Base-by-base conservation (phyloP, 2,888 invertebrate species). In the Helleia helle region DNA sequence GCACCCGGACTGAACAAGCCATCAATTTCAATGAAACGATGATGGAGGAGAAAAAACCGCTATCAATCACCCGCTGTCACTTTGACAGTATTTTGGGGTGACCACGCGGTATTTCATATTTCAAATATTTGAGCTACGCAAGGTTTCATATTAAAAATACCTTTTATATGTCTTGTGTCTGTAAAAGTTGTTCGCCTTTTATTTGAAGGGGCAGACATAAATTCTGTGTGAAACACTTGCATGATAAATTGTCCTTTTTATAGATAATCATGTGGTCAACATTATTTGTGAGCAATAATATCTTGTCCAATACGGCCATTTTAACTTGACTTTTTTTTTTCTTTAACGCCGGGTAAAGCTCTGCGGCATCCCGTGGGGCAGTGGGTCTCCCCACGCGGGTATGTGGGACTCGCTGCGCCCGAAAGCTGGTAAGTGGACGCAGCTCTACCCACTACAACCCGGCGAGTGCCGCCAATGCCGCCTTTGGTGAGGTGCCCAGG, bases 11-110 rank as follows among this genome's bases (percentile, higher is more conserved):
- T 48, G 59, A 61, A 59, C 63, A 62, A 61, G 65, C 62, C 69
- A 72, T 74, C 71, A 73, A 71, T 74, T 70, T 72, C 70, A 74
- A 72, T 74, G 70, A 70, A 72, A 71, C 62, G 62, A 64, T 65
- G 69, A 69, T 62, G 62, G 56, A 63, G 59, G 67, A 68, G 67
- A 64, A 65, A 63, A 61, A 56, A 58, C 54, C 44, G 56, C 58
- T 62, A 72, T 72, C 72, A 68, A 72, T 72, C 72, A 71, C 53
- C 41, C 50, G 40, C 43, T 65, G 71, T 66, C 67, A 66, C 58
- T 63, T 59, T 55, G 58, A 58, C 62, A 60, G 55, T 44, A 40
- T 45, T 43, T 43, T 50, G 50, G 62, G 59, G 56, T 51, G 58
- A 54, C 54, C 55, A 52, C 43, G 49, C 42, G 37, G 36, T 39